Base-by-base conservation (phyloP, 2,888 invertebrate species). In the Malthinus flaveolus region DNA sequence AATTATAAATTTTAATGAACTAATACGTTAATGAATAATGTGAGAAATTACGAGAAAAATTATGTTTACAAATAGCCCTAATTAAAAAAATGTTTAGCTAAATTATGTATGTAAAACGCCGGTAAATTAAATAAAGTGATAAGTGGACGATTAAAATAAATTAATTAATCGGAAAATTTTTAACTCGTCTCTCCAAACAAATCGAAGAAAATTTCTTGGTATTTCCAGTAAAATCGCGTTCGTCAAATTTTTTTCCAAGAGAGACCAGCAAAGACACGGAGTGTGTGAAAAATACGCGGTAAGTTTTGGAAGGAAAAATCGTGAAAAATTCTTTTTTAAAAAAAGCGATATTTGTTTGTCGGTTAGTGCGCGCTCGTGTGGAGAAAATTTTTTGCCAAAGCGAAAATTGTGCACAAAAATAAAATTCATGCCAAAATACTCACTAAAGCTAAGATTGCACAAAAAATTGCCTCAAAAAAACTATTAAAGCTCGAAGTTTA, bases 371-470 rank as follows among this genome's bases (percentile, higher is more conserved):
- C 23, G 23, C 23, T 23, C 23, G 23, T 23, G 23, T 23, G 23
- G 23, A 5, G 2, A 5, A 23, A 3, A 23, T 23, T 23, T 23
- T 23, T 23, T 23, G 5, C 23, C 23, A 23, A 23, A 23, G 23
- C 5, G 23, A 23, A 23, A 23, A 23, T 23, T 23, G 23, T 23
- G 23, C 23, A 23, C 10, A n/a, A 34, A 44, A 15, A 12, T 33
- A 23, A 49, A 45, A 32, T 10, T 5, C 58, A 58, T 58, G 58
- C 58, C 52, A 45, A 46, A 57, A 52, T 58, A 58, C 58, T 58
- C 45, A 58, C 58, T 45, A 56, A 44, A 51, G 46, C 51, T 51
- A 56, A 53, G 33, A 58, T 58, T 58, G 58, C 58, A 58, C 58
- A 53, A 52, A 51, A 23, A 49, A 39, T 36, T 44, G 52, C 34